Base-by-base conservation (phyloP, 2,113 vertebrate genomes). In the Vombatus ursinus region DNA sequence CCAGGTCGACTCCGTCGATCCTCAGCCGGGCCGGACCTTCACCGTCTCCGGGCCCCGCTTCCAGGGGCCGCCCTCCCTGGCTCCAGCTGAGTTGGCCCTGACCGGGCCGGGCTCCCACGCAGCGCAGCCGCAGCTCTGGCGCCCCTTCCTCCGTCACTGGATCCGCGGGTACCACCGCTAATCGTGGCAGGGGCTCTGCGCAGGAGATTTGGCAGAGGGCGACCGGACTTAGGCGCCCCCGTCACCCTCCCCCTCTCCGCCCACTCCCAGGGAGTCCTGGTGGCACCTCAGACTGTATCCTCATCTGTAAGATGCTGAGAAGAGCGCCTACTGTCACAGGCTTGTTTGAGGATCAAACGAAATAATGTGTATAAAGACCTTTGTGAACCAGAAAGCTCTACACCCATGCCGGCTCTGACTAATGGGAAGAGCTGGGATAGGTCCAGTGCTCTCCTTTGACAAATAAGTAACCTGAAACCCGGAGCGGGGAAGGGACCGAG, bases 71-170 rank as follows among this genome's bases (percentile, higher is more conserved):
- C 0, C 98, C 98, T 10, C 97, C 94, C 37, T 77, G 95, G 61
- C 91, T 97, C 98, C 98, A 98, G 94, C 95, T 97, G 84, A 98
- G 93, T 92, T 94, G 28, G 54, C 98, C 96, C 2, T 92, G 31
- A 16, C 95, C 0, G 0, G 96, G 96, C 24, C 24, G 47, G 97
- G 97, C 97, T 3, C 97, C 95, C 49, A 94, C 2, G 84, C 96
- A 97, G 93, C 94, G 90, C 92, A 98, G 47, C 8, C 44, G 50
- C 25, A 98, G 95, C 47, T 97, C 96, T 0, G 95, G 50, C 0
- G 92, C 96, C 1, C 98, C 97, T 95, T 98, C 98, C 37, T 91
- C 95, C 0, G 77, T 97, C 91, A 96, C 96, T 0, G 92, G 95
- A 37, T 92, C 90, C 51, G 68, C 0, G 0, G 98, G 97, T 37